phyloP scores from a whole-genome alignment of 1,140 invertebrate species.

The Cardiocondyla obscurior region DNA sequence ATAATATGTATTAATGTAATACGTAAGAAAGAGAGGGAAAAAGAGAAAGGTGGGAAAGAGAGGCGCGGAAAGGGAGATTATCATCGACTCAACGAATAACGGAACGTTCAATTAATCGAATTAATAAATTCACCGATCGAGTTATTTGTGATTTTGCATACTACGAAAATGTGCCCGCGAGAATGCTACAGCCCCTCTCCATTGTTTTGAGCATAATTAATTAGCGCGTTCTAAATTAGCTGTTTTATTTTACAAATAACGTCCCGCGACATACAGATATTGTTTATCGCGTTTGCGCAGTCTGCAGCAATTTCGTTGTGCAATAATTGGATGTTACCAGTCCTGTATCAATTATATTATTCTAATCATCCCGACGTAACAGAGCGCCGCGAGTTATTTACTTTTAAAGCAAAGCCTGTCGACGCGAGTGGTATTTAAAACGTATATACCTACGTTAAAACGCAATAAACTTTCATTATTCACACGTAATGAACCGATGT shows the following conservation, averaged over 20 bases:
- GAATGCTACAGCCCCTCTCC: neutral
- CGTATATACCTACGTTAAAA: neutral
- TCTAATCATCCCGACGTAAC: too few relatives aligned
- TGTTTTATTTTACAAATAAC: constrained; percentile 54
- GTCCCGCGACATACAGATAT: constrained; percentile 1
- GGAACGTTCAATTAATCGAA: constrained; percentile 39
- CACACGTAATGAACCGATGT: neutral
- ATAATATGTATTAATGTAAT: constrained; percentile 22
- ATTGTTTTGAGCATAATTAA: constrained; percentile 45
- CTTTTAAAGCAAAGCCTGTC: neutral
- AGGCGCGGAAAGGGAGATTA: neutral
- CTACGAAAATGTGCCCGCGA: constrained; percentile 1
- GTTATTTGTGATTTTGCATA: constrained; percentile 21
- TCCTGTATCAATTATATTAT: constrained; percentile 14
- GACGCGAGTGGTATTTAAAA: neutral
- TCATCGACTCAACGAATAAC: constrained; percentile 7
- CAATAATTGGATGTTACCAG: constrained; percentile 1
- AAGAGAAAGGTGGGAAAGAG: too few relatives aligned
- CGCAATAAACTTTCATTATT: neutral
- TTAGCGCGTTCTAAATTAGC: constrained; percentile 36
- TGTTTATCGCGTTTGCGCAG: constrained; percentile 32
- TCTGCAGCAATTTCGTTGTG: constrained; percentile 25
- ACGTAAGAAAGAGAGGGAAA: neutral
- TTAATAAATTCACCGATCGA: constrained; percentile 51
- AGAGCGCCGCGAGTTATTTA: too few relatives aligned